Evolutionary conservation across 2,113 vertebrate genomes (phyloP), one percentile per base, ranked within the genome.

Genomic region (Calidris pygmaea): DNA sequence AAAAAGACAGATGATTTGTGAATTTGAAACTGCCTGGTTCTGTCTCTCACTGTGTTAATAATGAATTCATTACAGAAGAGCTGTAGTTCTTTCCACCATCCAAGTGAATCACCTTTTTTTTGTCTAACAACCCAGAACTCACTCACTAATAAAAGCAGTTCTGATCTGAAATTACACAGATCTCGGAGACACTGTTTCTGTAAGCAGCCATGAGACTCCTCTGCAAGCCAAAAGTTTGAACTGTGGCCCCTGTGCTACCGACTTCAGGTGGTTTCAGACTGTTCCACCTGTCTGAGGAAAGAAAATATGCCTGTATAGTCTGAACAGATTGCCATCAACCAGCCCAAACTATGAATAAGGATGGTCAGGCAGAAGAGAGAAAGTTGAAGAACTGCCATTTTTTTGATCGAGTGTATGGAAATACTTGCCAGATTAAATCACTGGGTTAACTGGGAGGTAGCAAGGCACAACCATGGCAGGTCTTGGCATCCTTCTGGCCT

Each of bases 1-100:
- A 91, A 92, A 96, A 96, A 92, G 94, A 89, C 80, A 95, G 93
- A 97, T 91, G 93, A 97, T 95, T 96, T 95, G 86, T 94, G 91
- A 95, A 97, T 96, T 92, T 94, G 85, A 94, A 95, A 95, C 93
- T 95, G 95, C 87, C 41, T 92, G 45, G 91, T 83, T 94, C 89
- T 94, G 76, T 83, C 90, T 94, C 93, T 96, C 65, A 37, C 93
- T 92, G 75, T 87, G 89, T 93, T 92, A 97, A 91, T 96, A 97
- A 96, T 86, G 78, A 93, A 92, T 95, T 91, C 89, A 92, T 95
- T 95, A 87, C 39, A 96, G 85, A 81, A 72, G 87, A 91, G 73
- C 74, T 89, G 58, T 18, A 87, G 62, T 32, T 73, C 82, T 95
- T 63, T 23, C 41, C 62, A 43, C 48, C 32, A 48, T 81, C 39